phyloP scores from a whole-genome alignment of 2,888 invertebrate genomes.

The Tachystola acroxantha region DNA sequence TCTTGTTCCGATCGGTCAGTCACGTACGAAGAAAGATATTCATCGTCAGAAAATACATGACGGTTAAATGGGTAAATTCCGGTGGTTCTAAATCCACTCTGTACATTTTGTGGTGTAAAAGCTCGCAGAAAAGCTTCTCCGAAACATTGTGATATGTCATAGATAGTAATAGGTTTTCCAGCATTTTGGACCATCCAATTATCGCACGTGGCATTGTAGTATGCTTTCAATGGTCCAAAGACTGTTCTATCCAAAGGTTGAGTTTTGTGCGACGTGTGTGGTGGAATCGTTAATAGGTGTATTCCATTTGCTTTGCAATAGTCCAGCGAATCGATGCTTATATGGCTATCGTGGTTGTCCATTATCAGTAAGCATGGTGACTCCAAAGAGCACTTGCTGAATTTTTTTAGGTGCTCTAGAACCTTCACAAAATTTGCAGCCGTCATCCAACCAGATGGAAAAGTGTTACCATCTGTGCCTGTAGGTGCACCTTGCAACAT shows the following conservation, averaged over 20 bases:
- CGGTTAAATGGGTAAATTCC: constrained; percentile 26
- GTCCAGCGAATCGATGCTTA: not conserved
- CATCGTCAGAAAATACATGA: constrained; percentile 22
- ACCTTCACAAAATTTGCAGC: no score
- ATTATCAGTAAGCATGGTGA: no score
- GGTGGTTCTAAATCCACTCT: constrained; percentile 22
- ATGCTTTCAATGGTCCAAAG: constrained; percentile 27
- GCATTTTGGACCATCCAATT: constrained; percentile 26
- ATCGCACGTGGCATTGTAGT: constrained; percentile 21
- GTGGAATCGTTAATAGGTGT: constrained; percentile 23
- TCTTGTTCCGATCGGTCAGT: no score
- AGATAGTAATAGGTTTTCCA: constrained; percentile 27
- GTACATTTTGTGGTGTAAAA: constrained; percentile 13
- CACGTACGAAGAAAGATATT: constrained; percentile 26
- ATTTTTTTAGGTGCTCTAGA: no score
- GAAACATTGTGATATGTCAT: constrained; percentile 26
- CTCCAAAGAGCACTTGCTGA: no score
- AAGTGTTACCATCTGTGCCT: no score
- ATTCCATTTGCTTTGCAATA: constrained; percentile 21
- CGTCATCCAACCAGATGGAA: no score
- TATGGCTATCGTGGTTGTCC: not conserved
- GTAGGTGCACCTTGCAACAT: no score
- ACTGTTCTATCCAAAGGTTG: constrained; percentile 27
- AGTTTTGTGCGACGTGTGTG: constrained; percentile 26
- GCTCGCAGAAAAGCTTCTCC: constrained; percentile 21